Evolutionary conservation across 2,113 vertebrate species (phyloP).

Genomic region (Myrmophylax atrothorax): DNA sequence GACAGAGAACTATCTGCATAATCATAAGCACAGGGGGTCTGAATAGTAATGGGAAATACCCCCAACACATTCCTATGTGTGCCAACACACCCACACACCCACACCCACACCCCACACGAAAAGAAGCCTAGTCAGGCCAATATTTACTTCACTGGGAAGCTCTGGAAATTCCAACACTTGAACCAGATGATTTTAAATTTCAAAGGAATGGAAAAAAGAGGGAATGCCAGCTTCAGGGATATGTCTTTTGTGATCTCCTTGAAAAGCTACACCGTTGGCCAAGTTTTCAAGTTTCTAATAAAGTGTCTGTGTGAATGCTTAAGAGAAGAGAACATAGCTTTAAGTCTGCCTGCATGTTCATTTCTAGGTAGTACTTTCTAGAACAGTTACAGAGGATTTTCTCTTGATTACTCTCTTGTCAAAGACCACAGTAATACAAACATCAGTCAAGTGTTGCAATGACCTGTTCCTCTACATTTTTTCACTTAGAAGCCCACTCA

Average conservation of each 20-base stretch:
- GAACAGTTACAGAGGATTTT: not conserved
- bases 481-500: not conserved
- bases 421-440: not conserved
- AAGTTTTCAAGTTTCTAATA: not conserved
- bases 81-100: not conserved
- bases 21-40: not conserved
- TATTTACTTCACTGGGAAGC: not conserved
- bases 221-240: not conserved
- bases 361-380: not conserved
- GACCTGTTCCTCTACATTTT: not conserved
- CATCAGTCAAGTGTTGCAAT: not conserved
- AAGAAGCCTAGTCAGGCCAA: not conserved
- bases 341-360: not conserved
- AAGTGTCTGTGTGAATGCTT: not conserved
- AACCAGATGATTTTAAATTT: not conserved
- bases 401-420: not conserved
- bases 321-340: not conserved
- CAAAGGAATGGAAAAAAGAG: not conserved
- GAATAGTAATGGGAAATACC: not conserved
- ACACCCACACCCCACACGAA: fast-evolving
- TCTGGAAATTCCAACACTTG: not conserved
- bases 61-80: not conserved
- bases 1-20: not conserved
- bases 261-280: constrained; percentile 7
- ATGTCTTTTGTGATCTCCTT: not conserved